phyloP scores from a whole-genome alignment of 2,797 vertebrate species.

The Carcharodon carcharias region DNA sequence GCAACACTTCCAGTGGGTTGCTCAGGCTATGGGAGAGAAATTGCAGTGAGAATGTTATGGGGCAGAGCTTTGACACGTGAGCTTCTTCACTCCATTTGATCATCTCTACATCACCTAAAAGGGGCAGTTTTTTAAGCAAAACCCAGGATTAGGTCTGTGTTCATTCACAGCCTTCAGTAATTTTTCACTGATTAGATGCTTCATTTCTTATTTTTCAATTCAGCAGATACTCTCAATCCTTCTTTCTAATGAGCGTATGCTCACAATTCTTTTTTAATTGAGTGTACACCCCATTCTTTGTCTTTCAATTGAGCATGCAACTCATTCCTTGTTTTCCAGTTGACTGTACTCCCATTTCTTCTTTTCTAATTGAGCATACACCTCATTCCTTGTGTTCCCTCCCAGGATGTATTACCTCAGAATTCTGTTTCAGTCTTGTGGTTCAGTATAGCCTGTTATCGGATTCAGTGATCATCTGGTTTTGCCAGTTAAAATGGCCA shows the following conservation, averaged over 20 bases:
- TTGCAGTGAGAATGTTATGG: not conserved
- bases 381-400: not conserved
- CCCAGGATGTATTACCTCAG: not conserved
- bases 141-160: not conserved
- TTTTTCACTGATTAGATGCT: not conserved
- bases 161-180: not conserved
- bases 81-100: not conserved
- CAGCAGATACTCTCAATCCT: not conserved
- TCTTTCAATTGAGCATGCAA: too few species aligned
- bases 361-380: not conserved
- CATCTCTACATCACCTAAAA: not conserved
- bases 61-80: not conserved
- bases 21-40: not conserved
- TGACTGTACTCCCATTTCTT: not conserved
- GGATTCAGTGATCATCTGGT: not conserved
- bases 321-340: not conserved
- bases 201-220: not conserved
- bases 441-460: not conserved
- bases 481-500: not conserved
- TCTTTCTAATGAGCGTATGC: not conserved
- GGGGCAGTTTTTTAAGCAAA: not conserved
- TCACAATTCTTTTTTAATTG: not conserved
- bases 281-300: not conserved
- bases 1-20: not conserved
- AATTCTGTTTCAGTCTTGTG: not conserved